phyloP scores from a whole-genome alignment of 2,113 vertebrate genomes.

The Chaetura pelagica region DNA sequence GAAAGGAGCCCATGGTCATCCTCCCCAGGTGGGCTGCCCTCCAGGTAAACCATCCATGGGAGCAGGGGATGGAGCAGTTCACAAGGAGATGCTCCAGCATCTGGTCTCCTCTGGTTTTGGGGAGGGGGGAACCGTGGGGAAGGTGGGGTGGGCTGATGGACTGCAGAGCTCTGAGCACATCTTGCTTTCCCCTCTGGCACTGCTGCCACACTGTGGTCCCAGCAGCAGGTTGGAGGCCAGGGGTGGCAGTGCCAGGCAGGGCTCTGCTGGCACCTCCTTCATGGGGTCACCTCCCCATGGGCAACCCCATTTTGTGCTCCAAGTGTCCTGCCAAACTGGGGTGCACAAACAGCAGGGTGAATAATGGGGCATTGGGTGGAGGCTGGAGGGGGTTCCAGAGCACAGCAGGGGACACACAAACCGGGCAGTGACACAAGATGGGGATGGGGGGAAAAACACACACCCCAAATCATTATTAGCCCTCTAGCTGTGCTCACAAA shows the following conservation, averaged over 20 bases:
- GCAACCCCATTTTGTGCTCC: no score
- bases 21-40: conserved; percentile 52
- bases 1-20: conserved; percentile 46
- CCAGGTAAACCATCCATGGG: conserved; percentile 66
- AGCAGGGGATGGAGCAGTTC: conserved; percentile 58
- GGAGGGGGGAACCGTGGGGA: neutral
- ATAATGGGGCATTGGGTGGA: no score
- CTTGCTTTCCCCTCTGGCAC: conserved; percentile 22
- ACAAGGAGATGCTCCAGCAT: conserved; percentile 78
- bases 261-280: neutral
- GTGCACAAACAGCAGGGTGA: no score
- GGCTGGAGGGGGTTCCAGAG: neutral
- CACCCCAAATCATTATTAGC: neutral
- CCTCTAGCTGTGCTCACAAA: neutral
- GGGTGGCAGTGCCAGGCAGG: neutral
- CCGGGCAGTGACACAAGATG: neutral
- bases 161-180: conserved; percentile 45
- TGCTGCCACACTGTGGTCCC: neutral
- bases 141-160: conserved; percentile 69
- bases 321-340: neutral
- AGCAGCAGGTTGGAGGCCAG: no score
- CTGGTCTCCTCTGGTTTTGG: conserved; percentile 70
- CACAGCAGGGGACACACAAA: fast-evolving
- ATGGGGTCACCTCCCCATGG: neutral
- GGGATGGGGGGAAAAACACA: no score